Conservation (phyloP, 92 coral and sea anemone genomes). For the Zoanthus gigantus region DNA sequence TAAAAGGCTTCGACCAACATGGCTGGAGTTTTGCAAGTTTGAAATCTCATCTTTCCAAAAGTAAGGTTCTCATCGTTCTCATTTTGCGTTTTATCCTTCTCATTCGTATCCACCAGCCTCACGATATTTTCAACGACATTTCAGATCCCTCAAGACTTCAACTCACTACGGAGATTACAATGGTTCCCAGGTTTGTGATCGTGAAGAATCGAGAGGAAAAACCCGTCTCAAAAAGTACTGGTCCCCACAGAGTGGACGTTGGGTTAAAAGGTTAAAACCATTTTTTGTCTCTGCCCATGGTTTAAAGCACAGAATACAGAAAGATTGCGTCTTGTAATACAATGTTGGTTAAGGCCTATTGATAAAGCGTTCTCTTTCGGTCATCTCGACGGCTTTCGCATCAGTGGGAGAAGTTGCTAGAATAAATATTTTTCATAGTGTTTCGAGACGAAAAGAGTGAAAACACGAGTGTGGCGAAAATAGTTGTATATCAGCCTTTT, state of each 20-base stretch:
- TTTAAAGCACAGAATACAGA: too few relatives aligned
- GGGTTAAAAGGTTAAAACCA: constrained; percentile 81
- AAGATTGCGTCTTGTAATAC: too few relatives aligned
- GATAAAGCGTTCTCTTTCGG: too few relatives aligned
- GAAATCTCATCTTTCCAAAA: constrained; percentile 71
- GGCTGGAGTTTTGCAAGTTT: constrained; percentile 84
- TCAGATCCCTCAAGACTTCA: constrained; percentile 60
- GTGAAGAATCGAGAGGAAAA: constrained; percentile 18
- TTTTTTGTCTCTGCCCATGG: not conserved
- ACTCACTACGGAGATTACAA: constrained; percentile 18
- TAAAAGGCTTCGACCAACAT: constrained; percentile 68
- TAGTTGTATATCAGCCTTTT: too few relatives aligned
- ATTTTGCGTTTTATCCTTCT: not conserved
- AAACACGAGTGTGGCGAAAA: too few relatives aligned
- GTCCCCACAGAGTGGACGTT: constrained; percentile 86
- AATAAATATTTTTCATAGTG: too few relatives aligned
- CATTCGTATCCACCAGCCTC: not conserved
- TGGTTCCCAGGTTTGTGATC: constrained; percentile 45
- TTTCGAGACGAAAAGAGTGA: too few relatives aligned
- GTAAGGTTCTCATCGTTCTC: too few relatives aligned
- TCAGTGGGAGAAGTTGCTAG: too few relatives aligned
- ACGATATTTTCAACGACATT: not conserved
- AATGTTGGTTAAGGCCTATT: too few relatives aligned
- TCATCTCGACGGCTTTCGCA: too few relatives aligned
- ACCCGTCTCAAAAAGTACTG: constrained; percentile 56